Evolutionary conservation across 2,797 vertebrate genomes (phyloP), one percentile per base, ranked within the genome.

Genomic region (Lutjanus argentimaculatus): DNA sequence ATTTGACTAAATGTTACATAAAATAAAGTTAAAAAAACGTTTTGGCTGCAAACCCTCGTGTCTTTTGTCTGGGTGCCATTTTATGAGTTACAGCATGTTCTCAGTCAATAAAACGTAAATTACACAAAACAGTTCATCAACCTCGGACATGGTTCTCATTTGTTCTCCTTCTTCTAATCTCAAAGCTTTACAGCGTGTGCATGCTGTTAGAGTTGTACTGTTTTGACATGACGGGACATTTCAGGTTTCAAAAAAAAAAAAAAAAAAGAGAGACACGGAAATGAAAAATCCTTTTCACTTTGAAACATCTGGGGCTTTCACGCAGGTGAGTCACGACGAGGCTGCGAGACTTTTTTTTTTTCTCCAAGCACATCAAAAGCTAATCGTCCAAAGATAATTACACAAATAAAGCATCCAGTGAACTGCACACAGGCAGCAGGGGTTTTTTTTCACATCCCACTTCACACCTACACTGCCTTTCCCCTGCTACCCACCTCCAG

Each of bases 361-460:
- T 45, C 25, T 14, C 14, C 19, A 55, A 83, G 72, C 76, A 82
- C 53, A 77, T 85, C 58, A 75, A 80, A 85, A 78, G 85, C 58
- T 52, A 75, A 79, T 79, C 49, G 51, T 64, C 78, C 59, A 58
- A 56, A 84, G 69, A 77, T 85, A 85, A 88, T 83, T 66, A 85
- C 6, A 91, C 80, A 79, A 70, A 79, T 62, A 82, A 89, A 89
- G 72, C 85, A 90, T 94, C 91, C 92, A 92, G 93, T 92, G 93
- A 90, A 89, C 89, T 85, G 83, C 82, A 87, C 76, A 66, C 75
- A 57, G 71, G 79, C 74, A 84, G 84, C 78, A 79, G 72, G 72
- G 21, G 55, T 69, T 42, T 49, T 57, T 67, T 22, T 40, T 45
- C 67, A 57, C 77, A 16, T 53, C 68, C 68, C 74, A 59, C 80